phyloP scores from a whole-genome alignment of 2,888 invertebrate genomes.

The Drosophila subsilvestris region DNA sequence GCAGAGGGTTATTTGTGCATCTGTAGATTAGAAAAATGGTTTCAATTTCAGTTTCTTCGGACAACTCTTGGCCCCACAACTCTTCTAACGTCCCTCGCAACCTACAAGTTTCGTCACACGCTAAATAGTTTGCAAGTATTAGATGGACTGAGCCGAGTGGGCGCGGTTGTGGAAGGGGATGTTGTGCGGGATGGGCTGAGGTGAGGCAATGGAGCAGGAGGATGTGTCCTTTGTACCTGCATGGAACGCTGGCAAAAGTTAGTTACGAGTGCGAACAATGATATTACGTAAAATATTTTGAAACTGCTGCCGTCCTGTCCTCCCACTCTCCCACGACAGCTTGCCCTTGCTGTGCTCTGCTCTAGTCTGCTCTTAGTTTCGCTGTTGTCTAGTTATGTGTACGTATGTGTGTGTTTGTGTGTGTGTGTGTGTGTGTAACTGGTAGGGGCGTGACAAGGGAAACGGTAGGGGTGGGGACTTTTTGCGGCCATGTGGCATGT shows the following conservation, averaged over 20 bases:
- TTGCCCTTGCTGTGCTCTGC: conserved; percentile 23
- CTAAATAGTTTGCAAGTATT: conserved; percentile 75
- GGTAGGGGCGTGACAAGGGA: conserved; percentile 49
- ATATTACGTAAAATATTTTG: conserved; percentile 81
- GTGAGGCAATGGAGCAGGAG: neutral
- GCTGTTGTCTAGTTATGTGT: conserved; percentile 26
- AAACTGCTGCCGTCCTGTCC: conserved; percentile 56
- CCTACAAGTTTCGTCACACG: conserved; percentile 43
- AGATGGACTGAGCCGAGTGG: conserved; percentile 44
- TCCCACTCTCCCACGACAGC: neutral
- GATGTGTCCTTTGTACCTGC: conserved; percentile 57
- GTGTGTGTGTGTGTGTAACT: neutral
- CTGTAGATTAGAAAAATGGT: too few species aligned
- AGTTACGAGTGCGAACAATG: conserved; percentile 80
- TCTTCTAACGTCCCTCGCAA: conserved; percentile 16
- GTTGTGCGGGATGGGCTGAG: neutral
- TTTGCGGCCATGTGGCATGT: conserved; percentile 79
- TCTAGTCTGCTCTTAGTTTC: conserved; percentile 35
- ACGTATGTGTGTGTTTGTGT: conserved; percentile 24
- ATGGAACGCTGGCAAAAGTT: conserved; percentile 64
- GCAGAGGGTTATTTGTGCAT: too few species aligned
- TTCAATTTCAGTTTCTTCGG: neutral
- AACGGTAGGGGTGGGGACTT: conserved; percentile 48
- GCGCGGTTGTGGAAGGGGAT: conserved; percentile 8
- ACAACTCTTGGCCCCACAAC: neutral